phyloP scores from a whole-genome alignment of 2,797 vertebrate genomes.

The Tarsius wallacei region DNA sequence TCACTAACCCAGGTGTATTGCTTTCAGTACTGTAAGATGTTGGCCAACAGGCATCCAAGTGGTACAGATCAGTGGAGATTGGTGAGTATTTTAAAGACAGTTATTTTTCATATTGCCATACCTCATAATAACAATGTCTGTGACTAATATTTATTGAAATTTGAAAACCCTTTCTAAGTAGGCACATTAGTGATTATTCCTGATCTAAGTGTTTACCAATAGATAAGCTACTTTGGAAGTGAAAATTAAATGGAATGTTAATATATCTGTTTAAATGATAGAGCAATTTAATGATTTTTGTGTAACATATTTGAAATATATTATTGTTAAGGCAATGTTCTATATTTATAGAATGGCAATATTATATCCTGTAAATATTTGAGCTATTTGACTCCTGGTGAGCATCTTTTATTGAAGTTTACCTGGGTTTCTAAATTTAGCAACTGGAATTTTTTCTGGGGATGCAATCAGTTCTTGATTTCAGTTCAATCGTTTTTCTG shows the following conservation, averaged over 20 bases:
- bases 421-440: slow-evolving; percentile 78
- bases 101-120: slow-evolving; percentile 83
- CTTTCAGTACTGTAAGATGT: slow-evolving; percentile 80
- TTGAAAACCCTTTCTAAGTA: slow-evolving; percentile 37
- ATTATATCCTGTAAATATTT: slow-evolving; percentile 84
- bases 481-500: slow-evolving; percentile 79
- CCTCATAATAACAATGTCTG: slow-evolving; percentile 32
- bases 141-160: slow-evolving; percentile 26
- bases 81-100: slow-evolving; percentile 70
- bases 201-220: slow-evolving; percentile 71
- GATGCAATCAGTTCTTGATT: slow-evolving; percentile 84
- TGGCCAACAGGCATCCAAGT: slow-evolving; percentile 58
- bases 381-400: slow-evolving; percentile 81
- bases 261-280: slow-evolving; percentile 71
- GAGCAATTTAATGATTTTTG: slow-evolving; percentile 77
- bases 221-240: slow-evolving; percentile 74
- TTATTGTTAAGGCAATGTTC: slow-evolving; percentile 62
- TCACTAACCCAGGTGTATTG: slow-evolving; percentile 36
- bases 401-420: slow-evolving; percentile 80
- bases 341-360: slow-evolving; percentile 82
- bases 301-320: slow-evolving; percentile 72
- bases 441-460: slow-evolving; percentile 75
- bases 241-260: slow-evolving; percentile 79
- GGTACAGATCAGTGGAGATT: slow-evolving; percentile 74
- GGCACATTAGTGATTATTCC: slow-evolving; percentile 65